A percentile compares a stretch with the other conserved stretches of the same genome.
phyloP scores from a whole-genome alignment of 2,797 vertebrate genomes.

The Myotis daubentonii region DNA sequence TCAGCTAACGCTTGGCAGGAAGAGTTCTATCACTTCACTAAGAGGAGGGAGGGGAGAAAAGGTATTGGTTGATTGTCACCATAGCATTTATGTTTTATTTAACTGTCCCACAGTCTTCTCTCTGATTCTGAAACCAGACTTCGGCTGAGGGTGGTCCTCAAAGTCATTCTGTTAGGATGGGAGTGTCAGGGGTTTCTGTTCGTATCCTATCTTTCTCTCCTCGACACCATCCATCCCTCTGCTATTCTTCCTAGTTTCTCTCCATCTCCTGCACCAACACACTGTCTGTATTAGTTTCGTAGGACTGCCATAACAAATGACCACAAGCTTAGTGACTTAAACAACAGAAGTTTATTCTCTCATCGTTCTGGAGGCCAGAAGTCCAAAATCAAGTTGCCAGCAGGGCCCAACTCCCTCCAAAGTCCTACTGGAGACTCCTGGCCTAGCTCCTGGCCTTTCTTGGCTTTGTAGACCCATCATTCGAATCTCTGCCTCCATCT shows the following conservation, averaged over 20 bases:
- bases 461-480: neutral
- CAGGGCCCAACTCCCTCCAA: neutral
- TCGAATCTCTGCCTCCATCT: neutral
- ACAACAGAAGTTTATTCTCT: neutral
- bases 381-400: neutral
- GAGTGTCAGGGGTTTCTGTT: neutral
- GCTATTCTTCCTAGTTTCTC: neutral
- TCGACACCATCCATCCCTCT: neutral
- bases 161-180: neutral
- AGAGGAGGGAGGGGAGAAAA: neutral
- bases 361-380: neutral
- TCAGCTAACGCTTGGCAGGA: neutral
- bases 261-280: neutral
- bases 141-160: neutral
- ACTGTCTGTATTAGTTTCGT: neutral
- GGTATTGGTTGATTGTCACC: neutral
- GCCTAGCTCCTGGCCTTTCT: neutral
- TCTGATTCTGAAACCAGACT: neutral
- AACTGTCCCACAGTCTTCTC: neutral
- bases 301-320: accelerated
- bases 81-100: neutral
- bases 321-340: neutral
- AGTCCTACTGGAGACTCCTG: neutral
- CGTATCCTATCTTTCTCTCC: neutral
- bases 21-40: neutral